phyloP scores from a whole-genome alignment of 2,113 vertebrate genomes.

The Mesocricetus auratus region DNA sequence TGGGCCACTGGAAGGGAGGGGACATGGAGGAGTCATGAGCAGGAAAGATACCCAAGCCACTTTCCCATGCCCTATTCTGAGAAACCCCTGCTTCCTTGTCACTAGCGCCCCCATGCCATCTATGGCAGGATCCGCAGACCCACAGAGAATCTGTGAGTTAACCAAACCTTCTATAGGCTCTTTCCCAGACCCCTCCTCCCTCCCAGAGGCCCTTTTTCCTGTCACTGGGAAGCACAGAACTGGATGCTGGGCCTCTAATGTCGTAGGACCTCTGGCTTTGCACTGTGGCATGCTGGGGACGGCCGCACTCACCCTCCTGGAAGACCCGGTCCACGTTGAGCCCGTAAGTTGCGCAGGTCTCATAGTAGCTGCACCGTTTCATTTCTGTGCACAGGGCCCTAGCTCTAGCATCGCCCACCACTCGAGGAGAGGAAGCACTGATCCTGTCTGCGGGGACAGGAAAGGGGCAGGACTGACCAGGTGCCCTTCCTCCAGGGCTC shows the following conservation, averaged over 20 bases:
- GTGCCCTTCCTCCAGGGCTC: background rate
- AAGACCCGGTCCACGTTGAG: constrained; percentile 97
- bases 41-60: background rate
- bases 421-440: constrained; percentile 93
- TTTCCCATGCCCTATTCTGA: background rate
- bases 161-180: background rate
- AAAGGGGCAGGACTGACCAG: background rate
- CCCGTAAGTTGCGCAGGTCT: constrained; percentile 98
- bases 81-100: constrained; percentile 2
- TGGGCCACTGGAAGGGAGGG: constrained; percentile 90
- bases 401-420: constrained; percentile 93
- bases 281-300: background rate
- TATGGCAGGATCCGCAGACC: background rate
- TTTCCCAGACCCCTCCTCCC: background rate
- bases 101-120: background rate
- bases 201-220: constrained; percentile 2
- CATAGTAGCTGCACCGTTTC: constrained; percentile 94
- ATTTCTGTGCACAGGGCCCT: constrained; percentile 92
- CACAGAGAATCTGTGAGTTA: background rate
- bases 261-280: background rate
- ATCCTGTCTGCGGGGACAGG: constrained; percentile 91
- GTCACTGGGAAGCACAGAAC: background rate
- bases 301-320: constrained; percentile 89
- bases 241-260: background rate
- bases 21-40: background rate